Evolutionary conservation across 2,113 vertebrate species (phyloP).

Genomic region (Sturnira hondurensis): DNA sequence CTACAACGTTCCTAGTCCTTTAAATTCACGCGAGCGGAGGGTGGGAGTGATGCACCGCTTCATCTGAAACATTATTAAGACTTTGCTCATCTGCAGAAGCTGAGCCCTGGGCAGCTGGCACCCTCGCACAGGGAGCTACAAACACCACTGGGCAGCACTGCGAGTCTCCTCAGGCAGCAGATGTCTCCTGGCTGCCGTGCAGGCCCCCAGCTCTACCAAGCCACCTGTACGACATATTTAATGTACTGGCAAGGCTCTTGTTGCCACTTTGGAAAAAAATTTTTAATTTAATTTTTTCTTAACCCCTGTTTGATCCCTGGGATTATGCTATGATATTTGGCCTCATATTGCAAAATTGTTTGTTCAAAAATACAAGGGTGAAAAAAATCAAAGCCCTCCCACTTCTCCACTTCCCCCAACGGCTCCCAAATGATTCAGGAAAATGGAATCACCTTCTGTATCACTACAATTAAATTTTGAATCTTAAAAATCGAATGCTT

Average conservation of each 20-base stretch:
- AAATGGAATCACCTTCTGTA: neutral
- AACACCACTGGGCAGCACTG: neutral
- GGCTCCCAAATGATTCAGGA: neutral
- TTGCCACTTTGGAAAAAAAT: conserved; percentile 53
- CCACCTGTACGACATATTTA: conserved; percentile 82
- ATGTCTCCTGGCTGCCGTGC: conserved; percentile 74
- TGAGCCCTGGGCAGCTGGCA: conserved; percentile 72
- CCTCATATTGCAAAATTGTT: neutral
- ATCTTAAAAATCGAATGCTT: neutral
- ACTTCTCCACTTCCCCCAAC: neutral
- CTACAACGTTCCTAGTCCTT: fast-evolving
- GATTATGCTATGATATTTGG: neutral
- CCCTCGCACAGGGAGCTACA: conserved; percentile 63
- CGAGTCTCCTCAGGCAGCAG: conserved; percentile 72
- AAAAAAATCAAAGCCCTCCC: neutral
- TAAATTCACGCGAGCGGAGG: neutral
- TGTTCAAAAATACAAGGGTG: neutral
- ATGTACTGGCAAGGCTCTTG: conserved; percentile 54
- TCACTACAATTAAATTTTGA: neutral
- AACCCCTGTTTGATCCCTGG: conserved; percentile 53
- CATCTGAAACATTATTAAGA: neutral
- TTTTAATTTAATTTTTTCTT: conserved; percentile 4
- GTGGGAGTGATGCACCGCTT: neutral
- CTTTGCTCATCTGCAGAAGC: neutral
- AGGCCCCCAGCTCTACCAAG: conserved; percentile 75